A percentile compares a stretch with the other conserved stretches of the same genome.
phyloP scores from a whole-genome alignment of 1,140 invertebrate species.

The Aphis craccivora region DNA sequence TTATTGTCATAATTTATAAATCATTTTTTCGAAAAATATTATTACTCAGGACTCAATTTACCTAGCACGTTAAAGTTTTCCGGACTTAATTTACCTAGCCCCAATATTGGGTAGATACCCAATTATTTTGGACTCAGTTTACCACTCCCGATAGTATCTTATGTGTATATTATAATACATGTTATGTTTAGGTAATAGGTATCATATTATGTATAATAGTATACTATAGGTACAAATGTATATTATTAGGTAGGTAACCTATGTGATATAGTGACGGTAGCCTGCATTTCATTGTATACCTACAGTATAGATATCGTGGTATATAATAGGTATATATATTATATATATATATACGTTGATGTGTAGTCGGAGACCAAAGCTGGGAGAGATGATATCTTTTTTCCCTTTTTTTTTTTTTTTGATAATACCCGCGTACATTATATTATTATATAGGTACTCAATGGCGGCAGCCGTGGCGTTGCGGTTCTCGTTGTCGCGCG shows the following conservation, averaged over 20 bases:
- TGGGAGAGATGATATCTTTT: slow-evolving; percentile 2
- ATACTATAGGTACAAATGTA: not conserved
- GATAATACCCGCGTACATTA: not conserved
- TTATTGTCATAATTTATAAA: no score
- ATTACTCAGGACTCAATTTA: no score
- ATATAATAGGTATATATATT: not conserved
- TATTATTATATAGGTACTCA: not conserved
- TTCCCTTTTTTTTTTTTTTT: not conserved
- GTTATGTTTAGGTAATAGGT: not conserved
- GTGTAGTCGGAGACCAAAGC: not conserved
- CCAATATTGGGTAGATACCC: no score
- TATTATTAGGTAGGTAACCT: not conserved
- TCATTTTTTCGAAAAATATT: no score
- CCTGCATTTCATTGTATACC: not conserved
- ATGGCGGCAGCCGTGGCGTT: not conserved
- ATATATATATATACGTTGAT: not conserved
- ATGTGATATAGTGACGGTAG: not conserved
- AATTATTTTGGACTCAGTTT: no score
- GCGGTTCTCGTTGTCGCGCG: slow-evolving; percentile 17
- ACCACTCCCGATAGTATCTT: no score
- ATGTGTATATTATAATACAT: not conserved
- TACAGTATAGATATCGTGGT: slow-evolving; percentile 18
- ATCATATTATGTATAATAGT: not conserved
- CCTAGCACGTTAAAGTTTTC: no score
- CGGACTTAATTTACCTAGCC: no score